Base-by-base conservation (phyloP, 2,797 vertebrate genomes). In the Sciaenops ocellatus region DNA sequence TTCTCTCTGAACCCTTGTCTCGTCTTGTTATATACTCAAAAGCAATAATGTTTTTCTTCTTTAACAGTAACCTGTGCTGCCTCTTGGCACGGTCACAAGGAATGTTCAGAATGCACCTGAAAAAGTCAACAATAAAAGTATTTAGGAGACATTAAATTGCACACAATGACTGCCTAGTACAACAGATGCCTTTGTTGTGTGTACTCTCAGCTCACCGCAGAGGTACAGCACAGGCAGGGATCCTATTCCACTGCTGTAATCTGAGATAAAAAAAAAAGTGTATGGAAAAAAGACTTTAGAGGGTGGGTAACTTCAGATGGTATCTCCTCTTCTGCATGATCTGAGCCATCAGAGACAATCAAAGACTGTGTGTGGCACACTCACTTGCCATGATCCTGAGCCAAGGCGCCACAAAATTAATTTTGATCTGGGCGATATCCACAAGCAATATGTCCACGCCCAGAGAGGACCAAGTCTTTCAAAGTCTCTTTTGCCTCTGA, bases 31-130 rank as follows among this genome's bases (percentile, higher is more conserved):
- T 54, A 54, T 60, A 57, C 73, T 80, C 72, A 55, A 51, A 60
- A 79, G 61, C 54, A 71, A 66, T 73, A 42, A 86, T 83, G 20
- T 80, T 66, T 63, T 83, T 73, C 46, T 59, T 52, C 46, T 84
- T 65, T 76, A 86, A 89, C 52, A 78, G 76, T 88, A 88, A 91
- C 87, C 85, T 89, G 77, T 74, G 76, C 50, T 20, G 87, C 84
- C 86, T 82, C 50, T 81, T 92, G 93, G 91, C 93, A 89, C 54
- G 4, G 72, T 54, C 51, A 7, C 79, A 69, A 86, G 91, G 94
- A 95, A 95, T 95, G 94, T 95, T 92, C 92, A 89, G 88, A 89
- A 94, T 94, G 86, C 86, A 92, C 87, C 92, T 93, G 87, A 90
- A 92, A 89, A 90, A 90, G 87, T 93, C 88, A 94, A 93, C 93